Percentiles rank a stretch among this genome's conserved stretches.
These are phyloP conservation scores for Gastrophryne carolinensis DNA, from an alignment of 2,797 vertebrate species.

Conservation along the genomic window DNA sequence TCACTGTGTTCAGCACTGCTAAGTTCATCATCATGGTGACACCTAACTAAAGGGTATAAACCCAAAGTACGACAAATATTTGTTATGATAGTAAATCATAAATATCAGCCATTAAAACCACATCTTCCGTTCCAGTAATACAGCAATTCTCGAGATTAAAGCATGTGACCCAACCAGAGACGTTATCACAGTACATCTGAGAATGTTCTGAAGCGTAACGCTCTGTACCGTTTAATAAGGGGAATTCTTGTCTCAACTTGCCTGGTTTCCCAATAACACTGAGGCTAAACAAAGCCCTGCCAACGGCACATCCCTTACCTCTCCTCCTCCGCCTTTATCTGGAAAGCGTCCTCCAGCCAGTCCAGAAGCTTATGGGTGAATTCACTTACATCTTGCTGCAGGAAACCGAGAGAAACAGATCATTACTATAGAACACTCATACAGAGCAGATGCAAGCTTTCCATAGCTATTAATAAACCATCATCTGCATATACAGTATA, in stretches of 20 bases:
- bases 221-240: neutral
- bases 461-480: neutral
- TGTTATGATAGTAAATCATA: too few relatives aligned
- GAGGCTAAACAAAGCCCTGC: neutral
- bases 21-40: too few relatives aligned
- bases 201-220: neutral
- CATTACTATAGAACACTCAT: neutral
- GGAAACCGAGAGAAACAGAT: neutral
- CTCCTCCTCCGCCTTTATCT: constrained; percentile 96
- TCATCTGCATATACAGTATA: neutral
- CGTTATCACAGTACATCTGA: too few relatives aligned
- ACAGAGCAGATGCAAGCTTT: neutral
- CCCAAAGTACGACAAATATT: too few relatives aligned
- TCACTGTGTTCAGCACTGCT: too few relatives aligned
- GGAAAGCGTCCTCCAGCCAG: constrained; percentile 98
- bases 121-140: too few relatives aligned
- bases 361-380: constrained; percentile 97
- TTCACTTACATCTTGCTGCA: constrained; percentile 97
- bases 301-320: constrained; percentile 71
- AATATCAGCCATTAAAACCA: too few relatives aligned
- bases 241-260: neutral
- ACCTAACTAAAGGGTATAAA: too few relatives aligned
- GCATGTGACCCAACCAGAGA: too few relatives aligned
- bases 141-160: too few relatives aligned
- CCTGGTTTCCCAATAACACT: neutral